These are phyloP conservation scores for Nothoprocta perdicaria DNA, from an alignment of 2,113 vertebrate genomes.

Conservation along the genomic window DNA sequence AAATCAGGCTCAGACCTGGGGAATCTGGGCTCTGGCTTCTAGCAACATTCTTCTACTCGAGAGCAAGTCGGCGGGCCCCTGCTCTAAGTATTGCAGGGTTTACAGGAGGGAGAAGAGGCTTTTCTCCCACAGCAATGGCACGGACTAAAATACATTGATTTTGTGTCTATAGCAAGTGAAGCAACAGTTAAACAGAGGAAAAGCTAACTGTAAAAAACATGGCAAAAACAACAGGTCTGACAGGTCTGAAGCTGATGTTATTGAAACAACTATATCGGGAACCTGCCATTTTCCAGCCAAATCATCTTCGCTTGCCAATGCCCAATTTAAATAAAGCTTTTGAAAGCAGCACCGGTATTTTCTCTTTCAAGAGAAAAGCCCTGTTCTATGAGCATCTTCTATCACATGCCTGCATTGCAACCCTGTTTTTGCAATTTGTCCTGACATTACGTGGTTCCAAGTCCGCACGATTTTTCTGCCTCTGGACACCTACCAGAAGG, in stretches of 20 bases:
- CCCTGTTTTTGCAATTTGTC: neutral
- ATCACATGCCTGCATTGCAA: neutral
- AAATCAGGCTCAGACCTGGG: neutral
- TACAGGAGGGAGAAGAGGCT: neutral
- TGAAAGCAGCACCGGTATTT: neutral
- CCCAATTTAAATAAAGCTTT: neutral
- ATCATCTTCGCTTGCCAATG: neutral
- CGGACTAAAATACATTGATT: neutral
- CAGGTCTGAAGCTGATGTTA: neutral
- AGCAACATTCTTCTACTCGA: neutral
- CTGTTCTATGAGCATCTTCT: neutral
- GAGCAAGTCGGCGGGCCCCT: fast-evolving
- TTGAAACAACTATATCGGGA: neutral
- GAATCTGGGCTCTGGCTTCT: neutral
- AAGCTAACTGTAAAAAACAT: neutral
- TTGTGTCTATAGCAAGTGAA: neutral
- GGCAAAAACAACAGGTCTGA: too few species aligned
- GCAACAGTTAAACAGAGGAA: neutral
- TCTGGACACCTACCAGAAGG: neutral
- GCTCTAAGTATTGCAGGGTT: fast-evolving
- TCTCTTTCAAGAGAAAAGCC: neutral
- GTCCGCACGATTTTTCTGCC: neutral
- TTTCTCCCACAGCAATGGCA: neutral
- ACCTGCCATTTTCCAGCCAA: neutral
- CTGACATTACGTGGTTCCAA: neutral